phyloP scores from a whole-genome alignment of 2,113 vertebrate genomes.

The Alces alces region DNA sequence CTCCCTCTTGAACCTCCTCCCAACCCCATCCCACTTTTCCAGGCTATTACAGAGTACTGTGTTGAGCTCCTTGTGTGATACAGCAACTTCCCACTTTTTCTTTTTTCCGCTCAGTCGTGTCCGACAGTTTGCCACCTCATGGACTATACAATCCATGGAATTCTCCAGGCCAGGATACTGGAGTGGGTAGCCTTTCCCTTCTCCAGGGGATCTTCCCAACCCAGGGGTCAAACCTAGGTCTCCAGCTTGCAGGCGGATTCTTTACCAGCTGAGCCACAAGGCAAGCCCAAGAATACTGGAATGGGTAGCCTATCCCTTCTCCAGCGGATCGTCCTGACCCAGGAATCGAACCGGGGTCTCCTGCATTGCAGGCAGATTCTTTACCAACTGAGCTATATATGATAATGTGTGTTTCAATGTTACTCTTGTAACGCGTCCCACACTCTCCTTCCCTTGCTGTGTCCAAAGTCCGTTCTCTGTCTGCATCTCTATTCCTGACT shows the following conservation, averaged over 20 bases:
- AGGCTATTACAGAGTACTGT: background rate
- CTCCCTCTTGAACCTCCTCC: background rate
- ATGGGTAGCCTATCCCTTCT: background rate
- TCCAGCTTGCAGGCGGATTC: accelerated
- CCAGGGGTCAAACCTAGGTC: background rate
- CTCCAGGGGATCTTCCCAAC: background rate
- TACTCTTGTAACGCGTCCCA: background rate
- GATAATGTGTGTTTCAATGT: background rate
- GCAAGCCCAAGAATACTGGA: background rate
- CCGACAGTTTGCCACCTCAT: background rate
- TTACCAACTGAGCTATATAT: background rate
- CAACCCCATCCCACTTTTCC: background rate
- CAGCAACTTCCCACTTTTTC: background rate
- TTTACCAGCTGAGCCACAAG: background rate
- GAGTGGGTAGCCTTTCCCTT: background rate
- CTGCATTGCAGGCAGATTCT: background rate
- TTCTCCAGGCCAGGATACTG: background rate
- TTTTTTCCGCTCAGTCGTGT: background rate
- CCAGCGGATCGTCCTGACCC: accelerated
- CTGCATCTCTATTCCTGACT: background rate
- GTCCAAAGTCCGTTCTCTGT: background rate
- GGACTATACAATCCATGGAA: background rate
- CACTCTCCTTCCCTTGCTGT: background rate
- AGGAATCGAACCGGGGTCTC: background rate
- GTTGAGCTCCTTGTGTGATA: background rate